phyloP scores from a whole-genome alignment of 1,140 invertebrate genomes.

The Lasioglossum albipes region DNA sequence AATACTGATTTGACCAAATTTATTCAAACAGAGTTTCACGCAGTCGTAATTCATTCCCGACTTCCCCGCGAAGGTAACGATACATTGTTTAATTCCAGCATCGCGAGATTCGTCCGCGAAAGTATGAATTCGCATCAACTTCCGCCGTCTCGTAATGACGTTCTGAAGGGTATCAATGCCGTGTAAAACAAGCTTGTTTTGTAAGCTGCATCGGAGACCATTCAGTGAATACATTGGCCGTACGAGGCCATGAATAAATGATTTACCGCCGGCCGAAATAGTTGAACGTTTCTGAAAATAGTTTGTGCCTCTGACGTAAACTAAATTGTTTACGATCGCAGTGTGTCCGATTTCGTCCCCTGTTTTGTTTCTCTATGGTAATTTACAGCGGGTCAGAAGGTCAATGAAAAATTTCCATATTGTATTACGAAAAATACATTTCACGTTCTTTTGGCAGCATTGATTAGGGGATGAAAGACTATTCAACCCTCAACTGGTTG shows the following conservation, averaged over 20 bases:
- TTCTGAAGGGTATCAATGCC: not conserved
- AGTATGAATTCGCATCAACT: too few relatives aligned
- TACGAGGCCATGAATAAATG: constrained; percentile 33
- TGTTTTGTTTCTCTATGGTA: not conserved
- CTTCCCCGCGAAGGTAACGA: too few relatives aligned
- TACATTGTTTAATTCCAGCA: not conserved
- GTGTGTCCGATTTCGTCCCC: not conserved
- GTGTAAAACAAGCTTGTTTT: not conserved
- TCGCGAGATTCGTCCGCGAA: not conserved
- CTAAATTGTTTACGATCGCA: constrained; percentile 5
- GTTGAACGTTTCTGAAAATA: constrained; percentile 22
- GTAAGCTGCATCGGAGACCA: constrained; percentile 4
- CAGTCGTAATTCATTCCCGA: too few relatives aligned
- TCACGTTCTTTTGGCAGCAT: too few relatives aligned
- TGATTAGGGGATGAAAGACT: too few relatives aligned
- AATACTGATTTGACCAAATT: too few relatives aligned
- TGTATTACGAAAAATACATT: not conserved
- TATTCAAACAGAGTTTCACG: too few relatives aligned
- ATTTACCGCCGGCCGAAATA: constrained; percentile 20
- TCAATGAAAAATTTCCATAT: not conserved
- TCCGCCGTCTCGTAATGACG: not conserved
- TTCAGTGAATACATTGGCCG: not conserved
- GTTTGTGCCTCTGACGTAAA: constrained; percentile 16
- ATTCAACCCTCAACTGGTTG: too few relatives aligned
- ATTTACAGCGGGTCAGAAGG: not conserved